These are phyloP conservation scores for Solea senegalensis DNA, from an alignment of 2,113 vertebrate species.

Conservation along the genomic window DNA sequence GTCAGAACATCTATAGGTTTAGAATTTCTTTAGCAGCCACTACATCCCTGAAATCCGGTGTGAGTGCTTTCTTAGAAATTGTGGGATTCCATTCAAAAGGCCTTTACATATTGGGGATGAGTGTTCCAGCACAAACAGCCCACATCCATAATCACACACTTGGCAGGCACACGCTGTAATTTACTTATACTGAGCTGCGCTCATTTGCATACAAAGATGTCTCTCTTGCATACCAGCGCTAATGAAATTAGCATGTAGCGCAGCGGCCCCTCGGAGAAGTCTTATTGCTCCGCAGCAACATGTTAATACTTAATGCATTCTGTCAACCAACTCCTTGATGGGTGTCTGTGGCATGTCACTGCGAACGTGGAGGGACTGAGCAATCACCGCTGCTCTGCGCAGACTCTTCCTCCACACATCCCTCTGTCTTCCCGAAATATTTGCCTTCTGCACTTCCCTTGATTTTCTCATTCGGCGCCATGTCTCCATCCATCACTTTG, in stretches of 20 bases:
- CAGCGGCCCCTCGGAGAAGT: conserved; percentile 51
- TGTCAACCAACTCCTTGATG: conserved; percentile 50
- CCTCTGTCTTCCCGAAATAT: conserved; percentile 6
- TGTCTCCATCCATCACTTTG: conserved; percentile 13
- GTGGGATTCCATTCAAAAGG: conserved; percentile 24
- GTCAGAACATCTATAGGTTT: not conserved
- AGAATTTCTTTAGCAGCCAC: not conserved
- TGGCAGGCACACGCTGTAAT: conserved; percentile 62
- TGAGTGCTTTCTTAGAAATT: conserved; percentile 9
- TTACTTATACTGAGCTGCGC: conserved; percentile 60
- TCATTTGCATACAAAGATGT: conserved; percentile 77
- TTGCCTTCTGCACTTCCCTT: conserved; percentile 13
- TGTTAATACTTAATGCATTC: conserved; percentile 65
- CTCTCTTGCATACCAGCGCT: conserved; percentile 65
- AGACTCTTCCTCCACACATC: conserved; percentile 18
- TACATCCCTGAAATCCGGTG: conserved; percentile 10
- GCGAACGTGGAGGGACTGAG: conserved; percentile 37
- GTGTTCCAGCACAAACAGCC: conserved; percentile 48
- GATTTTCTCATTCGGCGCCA: not conserved
- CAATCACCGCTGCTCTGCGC: conserved; percentile 1
- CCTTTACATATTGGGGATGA: conserved; percentile 44
- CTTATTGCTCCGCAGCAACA: conserved; percentile 49
- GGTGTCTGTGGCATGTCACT: conserved; percentile 35
- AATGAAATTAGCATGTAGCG: conserved; percentile 74
- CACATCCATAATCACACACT: conserved; percentile 65